A percentile compares a stretch with the other conserved stretches of the same genome.
Conservation (phyloP, 2,797 vertebrate species). For the Enteromius argenteus region DNA sequence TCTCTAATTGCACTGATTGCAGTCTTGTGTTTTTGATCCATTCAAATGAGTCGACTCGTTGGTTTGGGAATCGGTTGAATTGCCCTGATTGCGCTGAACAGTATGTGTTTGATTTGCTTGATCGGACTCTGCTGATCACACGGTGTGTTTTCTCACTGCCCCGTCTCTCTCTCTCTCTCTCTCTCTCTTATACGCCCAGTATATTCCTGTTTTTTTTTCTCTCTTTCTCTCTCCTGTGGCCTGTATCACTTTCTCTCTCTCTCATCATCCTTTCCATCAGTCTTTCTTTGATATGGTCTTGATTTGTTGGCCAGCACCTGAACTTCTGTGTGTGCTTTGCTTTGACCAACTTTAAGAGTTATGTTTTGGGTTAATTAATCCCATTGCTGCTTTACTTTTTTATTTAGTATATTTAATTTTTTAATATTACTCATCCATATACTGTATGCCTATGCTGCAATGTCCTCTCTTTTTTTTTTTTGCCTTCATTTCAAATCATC, state of each 20-base stretch:
- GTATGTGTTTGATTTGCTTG: not conserved
- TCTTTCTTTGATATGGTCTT: constrained; percentile 11
- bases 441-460: not conserved
- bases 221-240: constrained; percentile 41
- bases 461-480: not conserved
- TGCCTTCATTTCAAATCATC: constrained; percentile 25
- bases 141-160: not conserved
- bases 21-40: not conserved
- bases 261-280: not conserved
- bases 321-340: not conserved
- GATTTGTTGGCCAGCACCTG: constrained; percentile 13
- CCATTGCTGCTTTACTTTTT: constrained; percentile 9
- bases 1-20: not conserved
- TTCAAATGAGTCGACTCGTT: not conserved
- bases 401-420: constrained; percentile 3
- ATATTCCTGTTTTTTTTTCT: constrained; percentile 14
- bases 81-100: not conserved
- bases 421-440: not conserved
- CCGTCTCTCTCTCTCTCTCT: not conserved
- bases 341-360: not conserved
- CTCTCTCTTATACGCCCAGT: too few relatives aligned
- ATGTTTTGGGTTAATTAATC: constrained; percentile 12
- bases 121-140: not conserved
- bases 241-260: not conserved
- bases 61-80: not conserved